Evolutionary conservation across 2,113 vertebrate genomes (phyloP).

Genomic region (Galemys pyrenaicus): DNA sequence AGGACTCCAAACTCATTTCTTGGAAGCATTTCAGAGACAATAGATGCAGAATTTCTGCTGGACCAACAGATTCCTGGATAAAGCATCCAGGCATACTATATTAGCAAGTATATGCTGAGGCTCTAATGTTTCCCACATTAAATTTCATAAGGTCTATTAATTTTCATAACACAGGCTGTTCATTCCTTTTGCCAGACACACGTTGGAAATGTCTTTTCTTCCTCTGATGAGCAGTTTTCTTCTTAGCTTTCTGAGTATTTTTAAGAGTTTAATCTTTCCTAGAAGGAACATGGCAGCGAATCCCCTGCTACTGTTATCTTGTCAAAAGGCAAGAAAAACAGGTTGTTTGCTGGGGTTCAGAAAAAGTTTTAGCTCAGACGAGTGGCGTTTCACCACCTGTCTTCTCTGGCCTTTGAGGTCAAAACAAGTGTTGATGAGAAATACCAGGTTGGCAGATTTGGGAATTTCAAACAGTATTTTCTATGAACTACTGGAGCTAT

Average conservation of each 20-base stretch:
- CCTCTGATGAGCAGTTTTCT: neutral
- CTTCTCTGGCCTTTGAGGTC: slow-evolving; percentile 24
- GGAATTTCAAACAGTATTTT: neutral
- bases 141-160: neutral
- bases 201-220: neutral
- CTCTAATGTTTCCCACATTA: neutral
- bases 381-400: slow-evolving; percentile 18
- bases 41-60: neutral
- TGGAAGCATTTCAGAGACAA: neutral
- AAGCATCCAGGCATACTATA: neutral
- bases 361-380: neutral
- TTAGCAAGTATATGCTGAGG: neutral
- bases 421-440: neutral
- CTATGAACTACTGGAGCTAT: neutral
- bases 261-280: neutral
- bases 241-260: neutral
- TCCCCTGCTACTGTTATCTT: neutral
- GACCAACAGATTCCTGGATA: neutral
- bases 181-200: neutral
- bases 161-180: neutral
- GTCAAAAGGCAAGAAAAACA: neutral
- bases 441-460: neutral
- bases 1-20: neutral
- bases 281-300: neutral
- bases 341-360: neutral